phyloP scores from a whole-genome alignment of 2,797 vertebrate species.

The Rhabdophis nuchalis region DNA sequence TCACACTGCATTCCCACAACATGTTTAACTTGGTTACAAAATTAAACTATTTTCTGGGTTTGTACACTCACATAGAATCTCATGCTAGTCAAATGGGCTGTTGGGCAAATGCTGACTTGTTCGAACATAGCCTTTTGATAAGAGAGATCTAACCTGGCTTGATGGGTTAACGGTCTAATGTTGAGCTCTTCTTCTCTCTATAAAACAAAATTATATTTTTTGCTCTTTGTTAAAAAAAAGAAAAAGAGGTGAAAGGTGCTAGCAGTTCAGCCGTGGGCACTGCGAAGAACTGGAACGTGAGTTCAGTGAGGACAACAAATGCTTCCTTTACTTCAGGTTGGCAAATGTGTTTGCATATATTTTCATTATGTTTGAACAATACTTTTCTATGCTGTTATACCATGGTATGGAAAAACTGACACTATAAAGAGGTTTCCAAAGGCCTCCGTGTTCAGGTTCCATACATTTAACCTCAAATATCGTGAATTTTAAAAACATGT shows the following conservation, averaged over 20 bases:
- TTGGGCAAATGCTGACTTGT: not conserved
- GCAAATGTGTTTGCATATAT: not conserved
- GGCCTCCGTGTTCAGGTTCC: not conserved
- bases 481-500: not conserved
- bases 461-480: not conserved
- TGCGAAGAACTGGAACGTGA: slow-evolving; percentile 69
- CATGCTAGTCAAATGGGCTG: not conserved
- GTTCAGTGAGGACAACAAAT: slow-evolving; percentile 67
- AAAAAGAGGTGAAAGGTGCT: not conserved
- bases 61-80: not conserved
- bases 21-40: not conserved
- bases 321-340: slow-evolving; percentile 72
- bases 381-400: not conserved
- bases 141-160: not conserved
- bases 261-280: slow-evolving; percentile 51
- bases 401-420: not conserved
- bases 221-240: not conserved
- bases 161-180: not conserved
- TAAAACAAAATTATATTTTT: not conserved
- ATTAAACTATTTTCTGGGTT: not conserved
- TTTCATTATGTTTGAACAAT: not conserved
- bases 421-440: not conserved
- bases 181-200: not conserved
- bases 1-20: not conserved
- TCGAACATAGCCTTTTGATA: not conserved